Percentiles rank a stretch among this genome's conserved stretches.
Conservation (phyloP, 2,113 vertebrate genomes). For the Myxocyprinus asiaticus region DNA sequence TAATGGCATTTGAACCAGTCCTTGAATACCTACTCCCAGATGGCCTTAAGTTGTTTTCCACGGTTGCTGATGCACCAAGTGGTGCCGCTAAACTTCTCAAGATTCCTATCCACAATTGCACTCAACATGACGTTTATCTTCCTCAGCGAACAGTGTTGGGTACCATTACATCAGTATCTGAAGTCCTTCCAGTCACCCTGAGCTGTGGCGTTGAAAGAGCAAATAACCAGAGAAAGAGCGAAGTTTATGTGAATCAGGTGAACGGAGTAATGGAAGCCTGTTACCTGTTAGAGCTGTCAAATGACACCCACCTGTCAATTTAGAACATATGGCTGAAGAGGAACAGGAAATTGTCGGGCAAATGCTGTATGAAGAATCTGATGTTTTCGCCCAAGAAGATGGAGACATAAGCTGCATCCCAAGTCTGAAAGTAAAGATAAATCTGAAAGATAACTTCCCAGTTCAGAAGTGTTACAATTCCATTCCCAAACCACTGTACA, state of each 20-base stretch:
- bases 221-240: too few relatives aligned
- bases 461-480: slow-evolving; percentile 43
- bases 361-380: slow-evolving; percentile 34
- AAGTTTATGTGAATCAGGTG: too few relatives aligned
- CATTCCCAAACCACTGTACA: slow-evolving; percentile 40
- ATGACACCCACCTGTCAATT: too few relatives aligned
- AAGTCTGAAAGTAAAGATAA: slow-evolving; percentile 14
- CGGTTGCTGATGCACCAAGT: slow-evolving; percentile 11
- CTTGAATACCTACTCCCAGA: slow-evolving; percentile 1
- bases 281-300: too few relatives aligned
- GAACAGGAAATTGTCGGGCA: background rate
- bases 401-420: slow-evolving; percentile 43
- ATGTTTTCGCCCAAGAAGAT: slow-evolving; percentile 37
- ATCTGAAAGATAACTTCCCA: slow-evolving; percentile 10
- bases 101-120: slow-evolving; percentile 18
- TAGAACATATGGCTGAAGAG: background rate
- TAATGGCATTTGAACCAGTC: slow-evolving; percentile 38
- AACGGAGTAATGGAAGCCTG: too few relatives aligned
- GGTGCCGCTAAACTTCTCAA: slow-evolving; percentile 16
- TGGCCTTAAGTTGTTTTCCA: slow-evolving; percentile 36
- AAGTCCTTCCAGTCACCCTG: too few relatives aligned
- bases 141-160: slow-evolving; percentile 17
- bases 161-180: background rate
- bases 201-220: too few relatives aligned
- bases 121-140: slow-evolving; percentile 41